Evolutionary conservation across 2,888 invertebrate species (phyloP).

Genomic region (Acleris holmiana): DNA sequence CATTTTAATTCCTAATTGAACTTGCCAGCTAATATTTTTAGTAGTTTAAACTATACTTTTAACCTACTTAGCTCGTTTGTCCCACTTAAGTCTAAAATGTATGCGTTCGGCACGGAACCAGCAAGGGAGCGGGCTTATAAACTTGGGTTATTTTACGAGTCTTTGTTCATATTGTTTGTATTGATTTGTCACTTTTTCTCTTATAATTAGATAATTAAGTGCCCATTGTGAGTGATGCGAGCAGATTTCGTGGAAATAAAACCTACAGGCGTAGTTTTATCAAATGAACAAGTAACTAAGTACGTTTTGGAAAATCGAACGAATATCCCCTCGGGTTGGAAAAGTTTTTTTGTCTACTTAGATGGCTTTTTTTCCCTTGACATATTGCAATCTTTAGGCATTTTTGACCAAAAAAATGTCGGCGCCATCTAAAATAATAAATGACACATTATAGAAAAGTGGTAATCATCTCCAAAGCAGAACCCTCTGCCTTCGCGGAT

Average conservation of each 20-base stretch:
- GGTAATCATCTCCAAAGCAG: no score
- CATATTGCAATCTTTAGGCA: no score
- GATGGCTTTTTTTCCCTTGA: no score
- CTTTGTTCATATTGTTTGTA: conserved; percentile 28
- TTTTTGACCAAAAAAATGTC: no score
- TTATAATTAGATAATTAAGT: conserved; percentile 17
- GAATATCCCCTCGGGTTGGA: no score
- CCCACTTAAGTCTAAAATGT: conserved; percentile 4
- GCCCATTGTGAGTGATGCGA: conserved; percentile 18
- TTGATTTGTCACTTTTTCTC: conserved; percentile 24
- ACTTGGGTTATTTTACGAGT: conserved; percentile 15
- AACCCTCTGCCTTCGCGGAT: no score
- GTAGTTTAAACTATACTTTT: conserved; percentile 4
- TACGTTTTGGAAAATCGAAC: no score
- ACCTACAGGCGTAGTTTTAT: neutral
- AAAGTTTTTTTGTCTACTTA: no score
- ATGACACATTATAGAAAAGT: no score
- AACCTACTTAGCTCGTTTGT: conserved; percentile 22
- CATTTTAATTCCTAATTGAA: neutral
- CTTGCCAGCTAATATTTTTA: conserved; percentile 6
- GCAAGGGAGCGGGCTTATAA: neutral
- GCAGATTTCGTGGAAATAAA: neutral
- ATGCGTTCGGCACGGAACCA: conserved; percentile 10
- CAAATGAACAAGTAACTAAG: no score
- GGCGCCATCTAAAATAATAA: no score